Conservation (phyloP, 2,797 vertebrate genomes). For the Cirrhinus molitorella region DNA sequence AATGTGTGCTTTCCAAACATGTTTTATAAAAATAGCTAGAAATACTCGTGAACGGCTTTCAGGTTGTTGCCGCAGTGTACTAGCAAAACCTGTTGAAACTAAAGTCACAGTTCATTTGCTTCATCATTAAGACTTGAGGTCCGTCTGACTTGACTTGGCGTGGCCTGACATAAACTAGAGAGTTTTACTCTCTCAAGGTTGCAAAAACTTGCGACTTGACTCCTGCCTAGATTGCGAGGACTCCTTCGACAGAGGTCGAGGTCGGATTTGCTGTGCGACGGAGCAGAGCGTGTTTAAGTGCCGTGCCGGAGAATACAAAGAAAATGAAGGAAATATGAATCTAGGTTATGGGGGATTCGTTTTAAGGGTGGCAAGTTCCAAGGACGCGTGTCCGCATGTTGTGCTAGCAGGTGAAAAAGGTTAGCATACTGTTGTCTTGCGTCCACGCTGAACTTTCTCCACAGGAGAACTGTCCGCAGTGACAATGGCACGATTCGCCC, state of each 20-base stretch:
- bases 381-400: background rate
- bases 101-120: background rate
- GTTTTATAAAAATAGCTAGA: background rate
- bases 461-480: background rate
- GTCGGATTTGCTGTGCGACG: background rate
- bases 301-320: background rate
- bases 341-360: background rate
- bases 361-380: background rate
- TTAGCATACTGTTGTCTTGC: background rate
- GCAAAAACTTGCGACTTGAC: background rate
- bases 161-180: background rate
- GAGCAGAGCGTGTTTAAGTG: background rate
- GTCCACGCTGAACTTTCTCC: background rate
- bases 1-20: background rate
- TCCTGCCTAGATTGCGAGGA: background rate
- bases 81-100: background rate
- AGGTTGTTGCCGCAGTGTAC: background rate
- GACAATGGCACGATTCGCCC: background rate
- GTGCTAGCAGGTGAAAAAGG: background rate
- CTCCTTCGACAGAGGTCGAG: background rate
- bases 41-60: background rate
- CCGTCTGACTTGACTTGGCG: background rate
- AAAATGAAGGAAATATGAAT: constrained; percentile 6
- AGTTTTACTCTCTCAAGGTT: background rate
- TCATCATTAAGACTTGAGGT: constrained; percentile 1